Conservation (phyloP, 2,888 invertebrate species). For the Chrysotoxum bicinctum region DNA sequence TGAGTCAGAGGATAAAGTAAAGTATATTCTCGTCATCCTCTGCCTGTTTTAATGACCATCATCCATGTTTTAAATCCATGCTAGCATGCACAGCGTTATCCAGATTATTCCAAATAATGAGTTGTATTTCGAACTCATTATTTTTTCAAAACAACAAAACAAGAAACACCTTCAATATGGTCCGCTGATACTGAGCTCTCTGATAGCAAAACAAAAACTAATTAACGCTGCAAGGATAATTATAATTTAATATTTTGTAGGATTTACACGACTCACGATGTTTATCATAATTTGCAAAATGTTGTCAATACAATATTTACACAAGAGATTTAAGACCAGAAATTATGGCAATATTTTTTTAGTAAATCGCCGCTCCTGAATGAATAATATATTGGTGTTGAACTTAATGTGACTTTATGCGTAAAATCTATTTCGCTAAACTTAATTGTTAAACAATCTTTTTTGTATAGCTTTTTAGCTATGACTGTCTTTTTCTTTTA, state of each 20-base stretch:
- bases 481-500: too few species aligned
- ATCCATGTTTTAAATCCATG: neutral
- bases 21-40: conserved; percentile 26
- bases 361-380: too few species aligned
- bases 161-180: neutral
- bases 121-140: conserved; percentile 38
- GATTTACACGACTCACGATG: neutral
- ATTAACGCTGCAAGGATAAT: neutral
- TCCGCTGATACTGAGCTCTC: neutral
- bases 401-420: too few species aligned
- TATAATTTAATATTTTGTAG: neutral
- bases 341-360: too few species aligned
- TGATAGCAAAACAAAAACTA: neutral
- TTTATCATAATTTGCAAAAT: too few species aligned
- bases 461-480: too few species aligned
- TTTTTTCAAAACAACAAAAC: conserved; percentile 18
- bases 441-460: too few species aligned
- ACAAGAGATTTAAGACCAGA: too few species aligned
- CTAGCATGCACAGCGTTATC: conserved; percentile 15
- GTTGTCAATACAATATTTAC: too few species aligned
- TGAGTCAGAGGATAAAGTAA: conserved; percentile 1
- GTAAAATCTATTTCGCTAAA: too few species aligned
- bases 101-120: conserved; percentile 28
- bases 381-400: too few species aligned
- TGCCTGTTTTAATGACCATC: conserved; percentile 43